phyloP scores from a whole-genome alignment of 2,113 vertebrate species.

The Austrofundulus limnaeus region DNA sequence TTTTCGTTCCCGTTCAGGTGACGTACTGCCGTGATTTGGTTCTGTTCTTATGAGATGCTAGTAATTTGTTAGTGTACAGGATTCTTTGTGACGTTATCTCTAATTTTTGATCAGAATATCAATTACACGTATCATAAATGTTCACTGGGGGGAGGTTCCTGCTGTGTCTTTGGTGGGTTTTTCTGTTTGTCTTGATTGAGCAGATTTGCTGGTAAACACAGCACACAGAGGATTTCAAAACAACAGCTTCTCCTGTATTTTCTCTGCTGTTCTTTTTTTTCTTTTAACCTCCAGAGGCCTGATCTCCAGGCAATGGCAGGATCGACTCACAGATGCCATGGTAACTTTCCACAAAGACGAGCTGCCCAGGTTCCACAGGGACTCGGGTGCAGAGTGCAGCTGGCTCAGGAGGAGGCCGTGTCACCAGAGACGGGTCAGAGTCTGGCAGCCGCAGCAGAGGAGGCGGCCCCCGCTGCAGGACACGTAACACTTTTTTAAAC shows the following conservation, averaged over 20 bases:
- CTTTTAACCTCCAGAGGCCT: conserved; percentile 32
- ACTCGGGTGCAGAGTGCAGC: conserved; percentile 7
- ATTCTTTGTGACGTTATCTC: neutral
- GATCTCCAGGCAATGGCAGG: conserved; percentile 51
- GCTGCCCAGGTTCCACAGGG: conserved; percentile 33
- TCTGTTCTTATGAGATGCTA: neutral
- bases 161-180: neutral
- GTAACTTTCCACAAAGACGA: conserved; percentile 56
- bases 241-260: conserved; percentile 33
- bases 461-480: conserved; percentile 10
- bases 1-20: conserved; percentile 18
- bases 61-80: neutral
- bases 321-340: conserved; percentile 39
- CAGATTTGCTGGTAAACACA: conserved; percentile 3
- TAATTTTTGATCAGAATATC: neutral
- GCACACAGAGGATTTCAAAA: conserved; percentile 37
- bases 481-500: conserved; percentile 19
- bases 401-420: conserved; percentile 22
- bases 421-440: conserved; percentile 42
- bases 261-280: neutral
- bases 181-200: conserved; percentile 20
- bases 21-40: neutral
- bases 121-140: neutral
- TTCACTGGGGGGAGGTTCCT: neutral
- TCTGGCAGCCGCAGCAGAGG: conserved; percentile 21